Base-by-base conservation (phyloP, 2,888 invertebrate species). In the Patella pellucida region DNA sequence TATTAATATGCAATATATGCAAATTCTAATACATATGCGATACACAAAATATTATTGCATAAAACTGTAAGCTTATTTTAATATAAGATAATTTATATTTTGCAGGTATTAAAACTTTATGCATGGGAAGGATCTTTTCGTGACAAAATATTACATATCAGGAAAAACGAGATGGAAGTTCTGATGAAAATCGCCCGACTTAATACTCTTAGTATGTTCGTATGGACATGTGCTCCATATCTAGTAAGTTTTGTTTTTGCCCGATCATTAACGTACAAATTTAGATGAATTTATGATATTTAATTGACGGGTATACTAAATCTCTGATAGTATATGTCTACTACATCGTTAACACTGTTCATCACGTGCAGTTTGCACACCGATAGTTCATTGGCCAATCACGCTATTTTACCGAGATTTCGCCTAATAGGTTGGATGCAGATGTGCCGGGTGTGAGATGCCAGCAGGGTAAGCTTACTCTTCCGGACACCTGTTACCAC, bases 191-290 rank as follows among this genome's bases (percentile, higher is more conserved):
- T 96, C 0, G 96, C 97, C 0, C 96, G 97, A 91, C 79, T 88
- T 23, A 81, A 82, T 23, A 88, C 88, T 7, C 71, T 95, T 52
- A 95, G 96, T 41, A 95, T 96, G 71, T 96, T 97, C 90, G 94
- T 97, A 84, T 98, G 97, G 96, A 96, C 96, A 1, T 96, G 96
- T 90, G 96, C 97, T 0, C 97, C 97, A 3, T 97, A 97, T 92
- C 92, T 98, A 94, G 97, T 97, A 75, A 75, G 80, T 78, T n/a
- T 19, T 54, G 3, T 54, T 4, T 0, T n/a, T 16, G 54, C 54
- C 7, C n/a, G 7, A 54, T 41, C 41, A 5, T 41, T 5, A 5
- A 41, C 1, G 41, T 1, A 41, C 41, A 41, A 41, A 7, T 41
- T 7, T 1, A 5, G 41, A 41, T 41, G 41, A 41, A 41, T 9